These are phyloP conservation scores for Myiagra hebetior DNA, from an alignment of 2,113 vertebrate genomes.

Conservation along the genomic window DNA sequence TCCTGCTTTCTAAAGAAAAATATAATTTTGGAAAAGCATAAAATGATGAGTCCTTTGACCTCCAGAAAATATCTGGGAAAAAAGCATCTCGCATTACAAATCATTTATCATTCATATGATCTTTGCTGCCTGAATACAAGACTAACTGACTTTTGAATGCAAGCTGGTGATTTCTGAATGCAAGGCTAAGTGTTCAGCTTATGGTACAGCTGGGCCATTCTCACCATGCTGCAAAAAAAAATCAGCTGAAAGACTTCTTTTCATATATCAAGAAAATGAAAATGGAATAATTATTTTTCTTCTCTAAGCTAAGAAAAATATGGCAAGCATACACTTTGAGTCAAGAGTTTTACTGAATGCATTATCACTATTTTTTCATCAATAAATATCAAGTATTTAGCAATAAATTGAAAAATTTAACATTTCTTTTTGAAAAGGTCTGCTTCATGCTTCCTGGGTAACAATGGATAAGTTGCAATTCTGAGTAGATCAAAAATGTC, in stretches of 20 bases:
- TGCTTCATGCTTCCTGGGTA: not conserved
- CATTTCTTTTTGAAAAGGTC: not conserved
- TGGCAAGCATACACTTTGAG: not conserved
- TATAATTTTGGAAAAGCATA: not conserved
- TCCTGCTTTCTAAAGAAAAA: conserved; percentile 16
- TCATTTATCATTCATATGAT: conserved; percentile 41
- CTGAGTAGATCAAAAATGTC: not conserved
- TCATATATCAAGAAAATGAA: conserved; percentile 24
- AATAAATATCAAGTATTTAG: not conserved
- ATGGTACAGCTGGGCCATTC: conserved; percentile 53
- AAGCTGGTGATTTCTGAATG: conserved; percentile 46
- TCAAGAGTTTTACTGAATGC: not conserved
- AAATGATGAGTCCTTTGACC: conserved; percentile 3
- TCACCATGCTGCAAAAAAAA: conserved; percentile 11
- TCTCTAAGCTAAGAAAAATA: conserved; percentile 8
- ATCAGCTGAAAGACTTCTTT: conserved; percentile 27
- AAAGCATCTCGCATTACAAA: conserved; percentile 8
- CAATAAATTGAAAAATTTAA: not conserved
- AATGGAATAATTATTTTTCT: conserved; percentile 36
- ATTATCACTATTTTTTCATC: not conserved
- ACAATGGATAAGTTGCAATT: not conserved
- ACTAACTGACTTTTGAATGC: conserved; percentile 38
- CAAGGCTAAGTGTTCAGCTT: conserved; percentile 29
- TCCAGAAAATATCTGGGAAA: not conserved
- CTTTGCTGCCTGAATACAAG: conserved; percentile 46